Evolutionary conservation across 2,888 invertebrate genomes (phyloP).

Genomic region (Phyllotreta striolata): DNA sequence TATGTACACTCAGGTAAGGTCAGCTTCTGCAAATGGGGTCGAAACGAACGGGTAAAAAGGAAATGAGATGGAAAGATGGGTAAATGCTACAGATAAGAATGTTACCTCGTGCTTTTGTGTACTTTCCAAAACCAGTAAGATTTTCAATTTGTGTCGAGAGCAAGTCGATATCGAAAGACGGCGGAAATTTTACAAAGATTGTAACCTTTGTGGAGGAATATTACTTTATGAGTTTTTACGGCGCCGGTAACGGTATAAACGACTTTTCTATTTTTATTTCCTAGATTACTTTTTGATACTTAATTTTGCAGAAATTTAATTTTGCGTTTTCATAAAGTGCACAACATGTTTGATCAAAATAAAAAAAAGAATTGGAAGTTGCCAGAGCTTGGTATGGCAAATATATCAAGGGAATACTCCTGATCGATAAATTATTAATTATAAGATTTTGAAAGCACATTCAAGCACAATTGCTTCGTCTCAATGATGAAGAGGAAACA

Average conservation of each 20-base stretch:
- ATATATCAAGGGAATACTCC: no score
- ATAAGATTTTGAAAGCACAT: no score
- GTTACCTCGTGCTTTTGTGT: slow-evolving; percentile 53
- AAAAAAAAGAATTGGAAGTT: no score
- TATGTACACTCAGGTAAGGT: slow-evolving; percentile 41
- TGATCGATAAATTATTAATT: no score
- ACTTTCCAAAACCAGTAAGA: slow-evolving; percentile 51
- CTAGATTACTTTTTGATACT: no score
- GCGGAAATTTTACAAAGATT: slow-evolving; percentile 48
- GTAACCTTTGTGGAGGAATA: slow-evolving; percentile 46
- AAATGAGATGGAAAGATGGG: slow-evolving; percentile 54
- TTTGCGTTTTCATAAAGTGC: no score
- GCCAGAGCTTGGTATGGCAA: no score
- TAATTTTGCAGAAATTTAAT: no score
- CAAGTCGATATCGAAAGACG: slow-evolving; percentile 48
- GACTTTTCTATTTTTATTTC: no score
- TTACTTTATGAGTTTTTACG: slow-evolving; percentile 34
- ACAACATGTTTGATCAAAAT: no score
- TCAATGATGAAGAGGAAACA: not conserved
- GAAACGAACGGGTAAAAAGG: slow-evolving; percentile 43
- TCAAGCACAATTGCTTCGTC: no score
- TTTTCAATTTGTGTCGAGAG: slow-evolving; percentile 55
- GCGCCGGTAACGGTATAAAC: not conserved
- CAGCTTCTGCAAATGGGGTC: slow-evolving; percentile 47
- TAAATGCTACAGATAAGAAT: slow-evolving; percentile 51